Evolutionary conservation across 2,888 invertebrate species (phyloP).

Genomic region (Andrena flavipes): DNA sequence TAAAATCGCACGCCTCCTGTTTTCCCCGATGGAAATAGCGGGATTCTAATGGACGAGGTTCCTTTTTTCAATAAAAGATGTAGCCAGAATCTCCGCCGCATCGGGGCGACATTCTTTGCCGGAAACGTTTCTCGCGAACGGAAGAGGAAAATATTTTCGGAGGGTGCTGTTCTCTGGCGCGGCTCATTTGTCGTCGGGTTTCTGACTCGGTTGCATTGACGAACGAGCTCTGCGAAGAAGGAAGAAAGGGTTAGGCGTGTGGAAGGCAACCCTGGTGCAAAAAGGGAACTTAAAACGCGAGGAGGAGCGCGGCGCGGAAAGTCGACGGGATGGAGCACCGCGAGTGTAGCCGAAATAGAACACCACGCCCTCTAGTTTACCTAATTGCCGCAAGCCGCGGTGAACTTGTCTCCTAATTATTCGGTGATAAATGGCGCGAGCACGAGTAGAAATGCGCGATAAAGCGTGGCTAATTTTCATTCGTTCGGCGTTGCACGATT

Average conservation of each 20-base stretch:
- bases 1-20: background rate
- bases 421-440: conserved; percentile 80
- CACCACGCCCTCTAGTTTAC: conserved; percentile 83
- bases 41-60: background rate
- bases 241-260: conserved; percentile 67
- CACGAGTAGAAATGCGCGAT: conserved; percentile 76
- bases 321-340: conserved; percentile 43
- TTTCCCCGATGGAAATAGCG: background rate
- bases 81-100: background rate
- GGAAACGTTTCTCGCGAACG: conserved; percentile 54
- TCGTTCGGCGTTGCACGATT: conserved; percentile 64
- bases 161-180: conserved; percentile 55
- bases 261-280: conserved; percentile 46
- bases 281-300: conserved; percentile 33
- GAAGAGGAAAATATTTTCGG: conserved; percentile 55
- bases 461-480: conserved; percentile 80
- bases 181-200: conserved; percentile 78
- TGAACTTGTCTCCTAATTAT: conserved; percentile 84
- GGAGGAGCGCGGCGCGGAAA: conserved; percentile 39
- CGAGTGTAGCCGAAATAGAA: conserved; percentile 80
- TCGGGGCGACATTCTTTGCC: conserved; percentile 29
- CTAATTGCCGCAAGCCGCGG: conserved; percentile 82
- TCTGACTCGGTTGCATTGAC: conserved; percentile 77
- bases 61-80: background rate
- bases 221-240: conserved; percentile 74